These are phyloP conservation scores for Paratrypauchen microcephalus DNA, from an alignment of 2,797 vertebrate genomes.

Conservation along the genomic window DNA sequence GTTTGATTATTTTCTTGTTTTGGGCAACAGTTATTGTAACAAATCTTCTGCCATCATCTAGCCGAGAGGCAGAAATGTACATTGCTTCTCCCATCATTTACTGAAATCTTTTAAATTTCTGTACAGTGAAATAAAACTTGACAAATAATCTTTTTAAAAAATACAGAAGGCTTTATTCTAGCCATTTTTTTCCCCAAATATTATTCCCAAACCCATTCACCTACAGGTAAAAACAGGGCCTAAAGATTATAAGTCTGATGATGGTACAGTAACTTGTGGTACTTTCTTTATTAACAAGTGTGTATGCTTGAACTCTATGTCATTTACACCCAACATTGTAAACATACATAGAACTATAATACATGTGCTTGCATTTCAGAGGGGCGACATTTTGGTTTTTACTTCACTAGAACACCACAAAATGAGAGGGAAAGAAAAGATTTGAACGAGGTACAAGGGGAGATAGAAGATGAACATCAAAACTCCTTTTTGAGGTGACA, in stretches of 20 bases:
- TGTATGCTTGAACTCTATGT: slow-evolving; percentile 84
- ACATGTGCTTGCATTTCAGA: slow-evolving; percentile 95
- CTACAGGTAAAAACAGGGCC: slow-evolving; percentile 69
- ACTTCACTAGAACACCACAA: slow-evolving; percentile 90
- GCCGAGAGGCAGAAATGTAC: slow-evolving; percentile 85
- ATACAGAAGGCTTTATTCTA: slow-evolving; percentile 85
- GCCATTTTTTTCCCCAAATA: slow-evolving; percentile 80
- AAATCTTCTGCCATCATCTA: slow-evolving; percentile 40
- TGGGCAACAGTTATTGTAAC: slow-evolving; percentile 52
- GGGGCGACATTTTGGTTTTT: slow-evolving; percentile 72
- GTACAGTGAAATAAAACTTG: slow-evolving; percentile 83
- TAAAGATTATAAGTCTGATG: slow-evolving; percentile 69
- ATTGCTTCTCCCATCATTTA: slow-evolving; percentile 90
- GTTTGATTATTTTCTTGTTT: slow-evolving; percentile 36
- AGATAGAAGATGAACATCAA: slow-evolving; percentile 37
- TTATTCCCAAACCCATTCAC: slow-evolving; percentile 65
- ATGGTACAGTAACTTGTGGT: slow-evolving; percentile 16
- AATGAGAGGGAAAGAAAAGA: slow-evolving; percentile 68
- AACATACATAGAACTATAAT: slow-evolving; percentile 99
- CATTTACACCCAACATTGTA: slow-evolving; percentile 99
- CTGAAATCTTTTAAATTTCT: slow-evolving; percentile 76
- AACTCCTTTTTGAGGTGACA: slow-evolving; percentile 53
- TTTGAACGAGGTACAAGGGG: slow-evolving; percentile 30
- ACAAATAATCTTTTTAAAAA: slow-evolving; percentile 77
- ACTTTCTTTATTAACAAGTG: slow-evolving; percentile 34